A percentile compares a stretch with the other conserved stretches of the same genome.
Evolutionary conservation across 2,888 invertebrate genomes (phyloP).

Genomic region (Campoplex capitator): DNA sequence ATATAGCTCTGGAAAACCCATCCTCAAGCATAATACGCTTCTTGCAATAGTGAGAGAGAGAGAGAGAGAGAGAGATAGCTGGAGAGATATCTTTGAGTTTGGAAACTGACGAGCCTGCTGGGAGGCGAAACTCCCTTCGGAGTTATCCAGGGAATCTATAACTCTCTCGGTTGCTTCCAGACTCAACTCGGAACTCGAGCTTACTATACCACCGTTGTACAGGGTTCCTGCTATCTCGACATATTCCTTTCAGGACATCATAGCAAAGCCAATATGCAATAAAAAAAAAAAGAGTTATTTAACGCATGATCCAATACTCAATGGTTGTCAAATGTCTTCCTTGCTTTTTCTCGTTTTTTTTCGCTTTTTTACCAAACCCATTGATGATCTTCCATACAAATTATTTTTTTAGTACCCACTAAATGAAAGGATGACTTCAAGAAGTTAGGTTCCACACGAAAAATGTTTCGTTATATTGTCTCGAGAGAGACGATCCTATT

Average conservation of each 20-base stretch:
- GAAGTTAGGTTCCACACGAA: no score
- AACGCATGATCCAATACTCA: neutral
- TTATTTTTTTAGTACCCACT: no score
- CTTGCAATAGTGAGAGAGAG: slow-evolving; percentile 36
- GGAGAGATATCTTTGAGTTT: slow-evolving; percentile 65
- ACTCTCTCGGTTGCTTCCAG: slow-evolving; percentile 61
- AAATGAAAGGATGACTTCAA: no score
- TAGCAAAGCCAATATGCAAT: slow-evolving; percentile 1
- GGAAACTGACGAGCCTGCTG: slow-evolving; percentile 66
- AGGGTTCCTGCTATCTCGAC: neutral
- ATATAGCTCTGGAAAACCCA: slow-evolving; percentile 52
- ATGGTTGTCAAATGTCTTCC: neutral
- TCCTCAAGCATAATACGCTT: slow-evolving; percentile 48
- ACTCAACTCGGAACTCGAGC: slow-evolving; percentile 49
- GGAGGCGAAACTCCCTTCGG: slow-evolving; percentile 59
- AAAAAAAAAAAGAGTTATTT: neutral
- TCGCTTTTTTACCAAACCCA: no score
- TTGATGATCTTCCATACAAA: no score
- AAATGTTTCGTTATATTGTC: no score
- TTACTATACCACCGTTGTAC: neutral
- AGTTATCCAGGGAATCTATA: slow-evolving; percentile 57
- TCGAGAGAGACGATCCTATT: no score
- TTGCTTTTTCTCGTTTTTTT: neutral
- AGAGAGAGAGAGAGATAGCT: neutral
- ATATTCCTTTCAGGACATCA: neutral